These are phyloP conservation scores for rabbit (Oryctolagus cuniculus) DNA, from an alignment of 2,113 vertebrate species.

Conservation along the genomic window DNA sequence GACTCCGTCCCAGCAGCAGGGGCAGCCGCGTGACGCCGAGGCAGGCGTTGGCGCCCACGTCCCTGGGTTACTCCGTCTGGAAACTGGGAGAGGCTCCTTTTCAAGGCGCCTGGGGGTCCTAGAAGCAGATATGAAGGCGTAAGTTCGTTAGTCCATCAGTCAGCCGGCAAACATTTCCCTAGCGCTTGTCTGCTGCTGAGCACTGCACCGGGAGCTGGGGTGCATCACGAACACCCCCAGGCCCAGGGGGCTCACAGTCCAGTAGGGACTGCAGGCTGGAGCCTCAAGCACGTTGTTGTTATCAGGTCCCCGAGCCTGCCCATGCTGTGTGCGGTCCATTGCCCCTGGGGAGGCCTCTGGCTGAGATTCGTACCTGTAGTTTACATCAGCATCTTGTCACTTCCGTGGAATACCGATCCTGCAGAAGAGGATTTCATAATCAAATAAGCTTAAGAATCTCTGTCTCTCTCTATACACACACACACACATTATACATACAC, in stretches of 20 bases:
- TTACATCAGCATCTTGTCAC: background rate
- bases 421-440: constrained; percentile 4
- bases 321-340: too few relatives aligned
- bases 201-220: background rate
- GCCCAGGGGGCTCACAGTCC: background rate
- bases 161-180: background rate
- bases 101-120: constrained; percentile 12
- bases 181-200: background rate
- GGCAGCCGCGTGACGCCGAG: background rate
- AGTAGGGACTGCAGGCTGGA: background rate
- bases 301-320: background rate
- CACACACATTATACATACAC: background rate
- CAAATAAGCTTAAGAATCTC: background rate
- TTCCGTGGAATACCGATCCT: background rate
- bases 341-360: too few relatives aligned
- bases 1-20: background rate
- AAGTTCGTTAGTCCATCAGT: background rate
- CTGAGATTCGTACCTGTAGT: too few relatives aligned
- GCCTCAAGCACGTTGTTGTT: constrained; percentile 22
- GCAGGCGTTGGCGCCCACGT: background rate
- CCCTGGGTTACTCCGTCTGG: background rate
- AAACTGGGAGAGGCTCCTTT: background rate
- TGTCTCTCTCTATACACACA: too few relatives aligned
- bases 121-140: background rate
- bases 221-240: background rate